Evolutionary conservation across 2,888 invertebrate genomes (phyloP).

Genomic region (Holacanthella duospinosa): DNA sequence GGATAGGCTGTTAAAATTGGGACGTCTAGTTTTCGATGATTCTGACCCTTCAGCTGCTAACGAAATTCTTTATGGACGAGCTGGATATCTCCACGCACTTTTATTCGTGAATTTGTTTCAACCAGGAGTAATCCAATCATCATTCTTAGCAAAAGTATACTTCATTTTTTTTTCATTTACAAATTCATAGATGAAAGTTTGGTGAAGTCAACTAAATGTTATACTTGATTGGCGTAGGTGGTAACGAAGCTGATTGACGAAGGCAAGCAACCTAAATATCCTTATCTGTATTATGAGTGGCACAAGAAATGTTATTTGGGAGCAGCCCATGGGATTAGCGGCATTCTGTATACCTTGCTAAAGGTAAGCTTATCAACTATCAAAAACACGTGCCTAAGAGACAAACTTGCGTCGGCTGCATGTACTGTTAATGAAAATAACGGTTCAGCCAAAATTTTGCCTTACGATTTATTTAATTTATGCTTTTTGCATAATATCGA

Average conservation of each 20-base stretch:
- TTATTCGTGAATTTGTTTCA: conserved; percentile 54
- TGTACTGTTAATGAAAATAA: too few species aligned
- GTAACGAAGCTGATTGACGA: conserved; percentile 51
- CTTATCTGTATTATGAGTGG: conserved; percentile 74
- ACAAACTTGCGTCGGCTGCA: too few species aligned
- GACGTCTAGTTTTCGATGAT: neutral
- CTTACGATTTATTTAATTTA: too few species aligned
- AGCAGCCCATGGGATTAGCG: conserved; percentile 78
- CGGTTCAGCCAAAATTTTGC: too few species aligned
- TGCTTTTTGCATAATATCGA: too few species aligned
- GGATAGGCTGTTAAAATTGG: neutral
- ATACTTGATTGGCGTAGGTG: conserved; percentile 46
- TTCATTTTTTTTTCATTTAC: too few species aligned
- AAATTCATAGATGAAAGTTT: too few species aligned
- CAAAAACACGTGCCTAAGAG: too few species aligned
- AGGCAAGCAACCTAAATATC: conserved; percentile 50
- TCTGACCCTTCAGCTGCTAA: conserved; percentile 46
- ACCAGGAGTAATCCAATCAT: neutral
- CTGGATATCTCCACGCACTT: conserved; percentile 68
- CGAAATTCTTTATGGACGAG: conserved; percentile 74
- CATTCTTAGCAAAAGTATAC: neutral
- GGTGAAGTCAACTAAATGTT: neutral
- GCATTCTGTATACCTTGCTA: conserved; percentile 71
- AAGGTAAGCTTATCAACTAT: too few species aligned
- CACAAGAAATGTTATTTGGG: conserved; percentile 76